Conservation (phyloP, 2,113 vertebrate genomes). For the Accipiter virgatus region DNA sequence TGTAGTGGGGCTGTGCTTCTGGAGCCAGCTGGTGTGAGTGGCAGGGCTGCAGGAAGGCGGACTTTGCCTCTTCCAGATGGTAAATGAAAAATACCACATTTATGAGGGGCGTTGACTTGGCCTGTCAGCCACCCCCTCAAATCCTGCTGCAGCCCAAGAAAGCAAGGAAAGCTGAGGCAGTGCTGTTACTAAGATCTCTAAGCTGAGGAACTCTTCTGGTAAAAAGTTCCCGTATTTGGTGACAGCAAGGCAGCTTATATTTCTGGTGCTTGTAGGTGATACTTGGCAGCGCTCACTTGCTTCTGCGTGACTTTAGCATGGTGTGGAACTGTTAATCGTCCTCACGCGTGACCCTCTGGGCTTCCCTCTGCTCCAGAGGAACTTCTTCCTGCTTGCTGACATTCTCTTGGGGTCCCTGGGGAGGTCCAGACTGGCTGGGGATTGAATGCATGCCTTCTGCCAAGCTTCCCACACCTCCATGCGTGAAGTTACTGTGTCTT, state of each 20-base stretch:
- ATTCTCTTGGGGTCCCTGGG: not conserved
- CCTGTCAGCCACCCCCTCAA: not conserved
- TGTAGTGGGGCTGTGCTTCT: accelerated
- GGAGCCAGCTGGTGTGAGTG: accelerated
- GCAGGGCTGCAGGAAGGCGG: not conserved
- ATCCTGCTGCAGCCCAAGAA: not conserved
- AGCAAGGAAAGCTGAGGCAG: not conserved
- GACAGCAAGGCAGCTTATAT: accelerated
- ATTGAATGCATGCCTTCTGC: not conserved
- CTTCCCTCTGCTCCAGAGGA: not conserved
- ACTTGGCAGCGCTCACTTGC: accelerated
- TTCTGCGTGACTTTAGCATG: not conserved
- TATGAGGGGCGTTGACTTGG: not conserved
- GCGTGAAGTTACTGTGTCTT: not conserved
- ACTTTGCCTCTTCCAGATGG: not conserved
- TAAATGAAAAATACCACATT: not conserved
- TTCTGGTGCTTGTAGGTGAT: not conserved
- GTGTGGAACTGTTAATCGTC: not conserved
- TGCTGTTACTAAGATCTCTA: not conserved
- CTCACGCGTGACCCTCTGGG: accelerated
- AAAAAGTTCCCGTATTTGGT: too few relatives aligned
- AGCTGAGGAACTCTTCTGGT: not conserved
- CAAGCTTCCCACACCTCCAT: accelerated
- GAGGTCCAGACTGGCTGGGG: not conserved
- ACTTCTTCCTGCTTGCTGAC: not conserved